phyloP scores from a whole-genome alignment of 2,113 vertebrate species.

The Pipa parva region DNA sequence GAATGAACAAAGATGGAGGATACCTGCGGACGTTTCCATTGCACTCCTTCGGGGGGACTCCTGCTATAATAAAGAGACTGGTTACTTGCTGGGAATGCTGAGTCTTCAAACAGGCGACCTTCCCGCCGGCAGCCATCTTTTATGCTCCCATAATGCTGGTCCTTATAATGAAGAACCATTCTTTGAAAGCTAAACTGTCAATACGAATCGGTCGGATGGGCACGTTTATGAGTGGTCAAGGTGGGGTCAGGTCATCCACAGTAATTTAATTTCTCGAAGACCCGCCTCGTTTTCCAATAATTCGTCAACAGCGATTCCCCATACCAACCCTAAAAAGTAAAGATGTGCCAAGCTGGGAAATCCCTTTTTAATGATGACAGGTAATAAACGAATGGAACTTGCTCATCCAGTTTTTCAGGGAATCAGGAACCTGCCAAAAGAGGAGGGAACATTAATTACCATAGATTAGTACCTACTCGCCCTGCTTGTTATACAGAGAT shows the following conservation, averaged over 20 bases:
- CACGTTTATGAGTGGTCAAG: background rate
- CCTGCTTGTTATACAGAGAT: too few relatives aligned
- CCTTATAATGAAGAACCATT: constrained; percentile 55
- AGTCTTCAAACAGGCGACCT: constrained; percentile 65
- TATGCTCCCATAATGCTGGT: constrained; percentile 63
- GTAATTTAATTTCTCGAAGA: too few relatives aligned
- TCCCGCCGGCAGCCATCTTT: constrained; percentile 55
- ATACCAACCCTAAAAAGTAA: too few relatives aligned
- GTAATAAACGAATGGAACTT: too few relatives aligned
- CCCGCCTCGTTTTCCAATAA: background rate
- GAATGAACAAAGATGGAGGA: background rate
- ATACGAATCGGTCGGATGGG: too few relatives aligned
- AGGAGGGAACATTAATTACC: background rate
- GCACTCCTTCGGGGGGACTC: constrained; percentile 58
- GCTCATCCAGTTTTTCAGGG: background rate
- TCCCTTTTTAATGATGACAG: too few relatives aligned
- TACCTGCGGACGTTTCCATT: constrained; percentile 73
- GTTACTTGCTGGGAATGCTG: constrained; percentile 59
- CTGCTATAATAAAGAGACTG: constrained; percentile 69
- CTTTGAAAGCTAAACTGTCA: background rate
- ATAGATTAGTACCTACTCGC: too few relatives aligned
- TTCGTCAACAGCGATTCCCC: too few relatives aligned
- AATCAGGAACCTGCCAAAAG: background rate
- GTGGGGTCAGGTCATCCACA: background rate
- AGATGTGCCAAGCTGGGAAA: background rate